Conservation (phyloP, 2,888 invertebrate species). For the Zaprionus obscuricornis region DNA sequence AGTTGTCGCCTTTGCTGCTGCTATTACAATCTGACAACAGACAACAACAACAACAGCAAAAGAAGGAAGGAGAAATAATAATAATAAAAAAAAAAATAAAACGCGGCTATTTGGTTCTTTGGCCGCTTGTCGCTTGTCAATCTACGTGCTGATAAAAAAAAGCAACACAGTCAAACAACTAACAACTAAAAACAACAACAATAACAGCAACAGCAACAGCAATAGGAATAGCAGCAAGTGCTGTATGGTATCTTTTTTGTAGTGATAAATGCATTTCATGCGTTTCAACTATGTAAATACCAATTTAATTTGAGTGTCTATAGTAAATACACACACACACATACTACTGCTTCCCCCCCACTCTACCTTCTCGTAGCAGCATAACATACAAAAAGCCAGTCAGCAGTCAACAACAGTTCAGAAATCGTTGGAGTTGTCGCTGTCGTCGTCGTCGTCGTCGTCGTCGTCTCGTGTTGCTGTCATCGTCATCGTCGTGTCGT, state of each 20-base stretch:
- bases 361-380: not conserved
- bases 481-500: not conserved
- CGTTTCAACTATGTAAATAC: slow-evolving; percentile 78
- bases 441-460: not conserved
- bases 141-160: slow-evolving; percentile 72
- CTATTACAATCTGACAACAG: slow-evolving; percentile 45
- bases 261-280: slow-evolving; percentile 76
- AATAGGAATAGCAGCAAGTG: slow-evolving; percentile 62
- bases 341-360: not conserved
- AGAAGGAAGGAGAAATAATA: too few species aligned
- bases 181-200: slow-evolving; percentile 37
- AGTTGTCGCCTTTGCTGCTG: too few species aligned
- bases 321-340: slow-evolving; percentile 54
- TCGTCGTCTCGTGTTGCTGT: slow-evolving; percentile 6
- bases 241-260: slow-evolving; percentile 46
- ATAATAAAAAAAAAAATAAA: slow-evolving; percentile 5
- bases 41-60: slow-evolving; percentile 19
- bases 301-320: slow-evolving; percentile 82
- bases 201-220: slow-evolving; percentile 20
- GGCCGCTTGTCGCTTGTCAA: slow-evolving; percentile 64
- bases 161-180: slow-evolving; percentile 57
- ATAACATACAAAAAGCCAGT: slow-evolving; percentile 56
- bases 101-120: slow-evolving; percentile 49
- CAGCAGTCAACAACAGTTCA: slow-evolving; percentile 25
- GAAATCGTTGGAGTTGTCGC: slow-evolving; percentile 29